A percentile compares a stretch with the other conserved stretches of the same genome.
Conservation (phyloP, 1,140 invertebrate genomes). For the Wasmannia auropunctata region DNA sequence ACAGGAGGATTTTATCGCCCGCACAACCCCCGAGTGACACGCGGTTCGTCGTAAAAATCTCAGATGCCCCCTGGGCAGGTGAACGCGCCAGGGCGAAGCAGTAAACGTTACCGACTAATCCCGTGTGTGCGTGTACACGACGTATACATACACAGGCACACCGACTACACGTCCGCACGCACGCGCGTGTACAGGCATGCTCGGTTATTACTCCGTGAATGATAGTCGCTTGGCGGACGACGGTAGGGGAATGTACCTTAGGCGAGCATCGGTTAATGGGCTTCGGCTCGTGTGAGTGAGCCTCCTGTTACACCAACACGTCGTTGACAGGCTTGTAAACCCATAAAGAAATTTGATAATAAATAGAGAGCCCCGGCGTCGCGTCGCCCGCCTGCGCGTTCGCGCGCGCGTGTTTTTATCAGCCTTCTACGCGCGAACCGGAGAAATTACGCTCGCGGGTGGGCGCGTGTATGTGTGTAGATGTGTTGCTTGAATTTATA, state of each 20-base stretch:
- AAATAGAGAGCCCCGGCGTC: slow-evolving; percentile 76
- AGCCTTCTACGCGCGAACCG: slow-evolving; percentile 54
- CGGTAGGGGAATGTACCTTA: slow-evolving; percentile 34
- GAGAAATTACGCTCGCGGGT: slow-evolving; percentile 65
- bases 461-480: slow-evolving; percentile 50
- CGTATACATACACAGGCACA: neutral
- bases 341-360: slow-evolving; percentile 85
- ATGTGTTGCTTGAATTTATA: slow-evolving; percentile 80
- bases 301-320: slow-evolving; percentile 57
- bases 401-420: slow-evolving; percentile 77
- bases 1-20: slow-evolving; percentile 82
- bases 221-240: slow-evolving; percentile 62
- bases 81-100: slow-evolving; percentile 69
- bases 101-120: slow-evolving; percentile 74
- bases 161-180: slow-evolving; percentile 36
- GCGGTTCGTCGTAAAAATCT: slow-evolving; percentile 82
- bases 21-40: slow-evolving; percentile 79
- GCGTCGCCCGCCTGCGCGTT: neutral
- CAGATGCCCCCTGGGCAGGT: slow-evolving; percentile 79
- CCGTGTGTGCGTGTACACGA: slow-evolving; percentile 38
- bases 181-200: slow-evolving; percentile 28
- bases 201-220: slow-evolving; percentile 73
- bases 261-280: slow-evolving; percentile 49
- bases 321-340: slow-evolving; percentile 82
- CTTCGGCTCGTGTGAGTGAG: slow-evolving; percentile 36